Percentiles rank a stretch among this genome's conserved stretches.
These are phyloP conservation scores for Erpobdella octoculata DNA, from an alignment of 2,888 invertebrate species.

Conservation along the genomic window DNA sequence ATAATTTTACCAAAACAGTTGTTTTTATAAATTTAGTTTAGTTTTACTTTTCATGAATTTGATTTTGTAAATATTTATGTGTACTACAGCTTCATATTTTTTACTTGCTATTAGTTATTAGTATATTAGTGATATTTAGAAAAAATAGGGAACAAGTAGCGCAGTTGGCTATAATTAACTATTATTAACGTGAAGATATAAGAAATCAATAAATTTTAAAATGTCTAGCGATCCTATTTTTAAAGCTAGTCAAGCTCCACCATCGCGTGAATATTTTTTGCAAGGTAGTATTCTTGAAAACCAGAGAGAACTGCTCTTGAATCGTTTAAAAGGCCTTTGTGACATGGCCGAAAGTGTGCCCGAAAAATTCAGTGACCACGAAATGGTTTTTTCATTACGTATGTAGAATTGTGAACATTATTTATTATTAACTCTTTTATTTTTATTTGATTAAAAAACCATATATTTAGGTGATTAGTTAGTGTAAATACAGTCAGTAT, in stretches of 20 bases:
- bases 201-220: not conserved
- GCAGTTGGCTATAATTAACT: not conserved
- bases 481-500: not conserved
- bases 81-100: too few relatives aligned
- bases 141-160: too few relatives aligned
- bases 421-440: not conserved
- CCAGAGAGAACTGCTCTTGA: constrained; percentile 79
- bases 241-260: not conserved
- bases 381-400: constrained; percentile 61
- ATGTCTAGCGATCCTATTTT: not conserved
- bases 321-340: constrained; percentile 79
- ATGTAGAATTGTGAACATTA: constrained; percentile 38
- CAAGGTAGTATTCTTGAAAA: constrained; percentile 86
- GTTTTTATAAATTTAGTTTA: too few relatives aligned
- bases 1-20: too few relatives aligned
- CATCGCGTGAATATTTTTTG: constrained; percentile 78
- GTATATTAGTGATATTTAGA: too few relatives aligned
- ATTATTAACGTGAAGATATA: not conserved
- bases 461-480: not conserved
- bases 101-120: too few relatives aligned
- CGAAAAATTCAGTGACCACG: constrained; percentile 85
- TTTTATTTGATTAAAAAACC: not conserved
- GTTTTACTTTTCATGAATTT: too few relatives aligned
- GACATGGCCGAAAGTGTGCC: constrained; percentile 70
- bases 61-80: too few relatives aligned